Conservation (phyloP, 2,888 invertebrate species). For the Drosophila diplacantha region DNA sequence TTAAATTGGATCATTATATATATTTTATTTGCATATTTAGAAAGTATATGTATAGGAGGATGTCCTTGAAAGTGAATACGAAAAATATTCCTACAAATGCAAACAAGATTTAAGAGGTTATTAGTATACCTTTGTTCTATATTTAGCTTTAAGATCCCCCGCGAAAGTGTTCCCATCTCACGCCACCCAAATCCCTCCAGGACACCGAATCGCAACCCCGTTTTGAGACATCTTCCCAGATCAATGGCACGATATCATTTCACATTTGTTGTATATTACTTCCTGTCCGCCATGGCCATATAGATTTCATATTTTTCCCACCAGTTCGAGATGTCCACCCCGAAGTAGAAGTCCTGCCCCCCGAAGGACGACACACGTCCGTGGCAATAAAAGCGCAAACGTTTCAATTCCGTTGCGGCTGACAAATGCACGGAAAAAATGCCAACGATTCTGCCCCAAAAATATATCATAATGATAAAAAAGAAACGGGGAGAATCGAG, state of each 20-base stretch:
- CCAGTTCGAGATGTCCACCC: conserved; percentile 31
- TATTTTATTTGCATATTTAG: too few relatives aligned
- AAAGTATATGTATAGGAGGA: too few relatives aligned
- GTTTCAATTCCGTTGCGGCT: conserved; percentile 73
- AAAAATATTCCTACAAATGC: neutral
- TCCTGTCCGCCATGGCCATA: conserved; percentile 50
- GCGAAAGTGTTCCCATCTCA: neutral
- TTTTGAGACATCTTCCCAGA: conserved; percentile 14
- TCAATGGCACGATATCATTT: conserved; percentile 53
- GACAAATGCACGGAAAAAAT: conserved; percentile 73
- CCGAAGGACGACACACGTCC: conserved; percentile 57
- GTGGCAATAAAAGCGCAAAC: conserved; percentile 69
- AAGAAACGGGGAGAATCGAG: conserved; percentile 5
- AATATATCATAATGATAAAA: conserved; percentile 68
- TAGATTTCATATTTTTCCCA: conserved; percentile 63
- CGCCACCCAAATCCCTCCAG: neutral
- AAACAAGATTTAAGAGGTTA: neutral
- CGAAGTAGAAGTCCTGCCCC: conserved; percentile 19
- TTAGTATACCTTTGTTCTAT: neutral
- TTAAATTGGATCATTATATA: too few relatives aligned
- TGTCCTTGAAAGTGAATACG: neutral
- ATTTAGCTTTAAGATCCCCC: neutral
- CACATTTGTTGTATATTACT: conserved; percentile 64
- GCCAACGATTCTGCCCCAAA: conserved; percentile 60
- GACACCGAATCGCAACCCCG: neutral